Percentiles rank a stretch among this genome's conserved stretches.
These are phyloP conservation scores for Trichacis sp. DNA, from an alignment of 2,888 invertebrate genomes.

Conservation along the genomic window DNA sequence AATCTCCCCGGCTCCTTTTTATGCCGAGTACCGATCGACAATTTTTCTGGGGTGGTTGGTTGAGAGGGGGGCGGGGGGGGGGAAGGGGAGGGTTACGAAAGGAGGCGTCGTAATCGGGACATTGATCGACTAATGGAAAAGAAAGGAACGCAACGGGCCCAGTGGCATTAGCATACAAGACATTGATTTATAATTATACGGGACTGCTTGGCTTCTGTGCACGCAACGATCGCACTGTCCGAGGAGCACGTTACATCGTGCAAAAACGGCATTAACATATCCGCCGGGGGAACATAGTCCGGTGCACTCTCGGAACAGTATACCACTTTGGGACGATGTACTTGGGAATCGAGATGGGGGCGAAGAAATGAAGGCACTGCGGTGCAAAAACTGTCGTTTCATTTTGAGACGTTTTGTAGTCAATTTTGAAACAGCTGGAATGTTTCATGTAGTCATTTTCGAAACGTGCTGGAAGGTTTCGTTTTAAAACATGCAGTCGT, in stretches of 20 bases:
- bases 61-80: too few species aligned
- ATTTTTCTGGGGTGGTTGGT: too few species aligned
- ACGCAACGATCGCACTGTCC: conserved; percentile 51
- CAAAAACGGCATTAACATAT: conserved; percentile 54
- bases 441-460: too few species aligned
- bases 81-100: neutral
- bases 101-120: conserved; percentile 10
- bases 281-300: conserved; percentile 42
- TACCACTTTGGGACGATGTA: conserved; percentile 4
- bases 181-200: conserved; percentile 56
- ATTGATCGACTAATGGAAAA: conserved; percentile 14
- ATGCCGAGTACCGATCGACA: neutral
- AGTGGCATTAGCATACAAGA: conserved; percentile 50
- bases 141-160: conserved; percentile 1
- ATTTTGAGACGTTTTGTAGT: too few species aligned
- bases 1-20: conserved; percentile 44
- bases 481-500: too few species aligned
- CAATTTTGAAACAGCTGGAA: too few species aligned
- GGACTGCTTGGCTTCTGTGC: conserved; percentile 47
- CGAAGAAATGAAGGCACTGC: too few species aligned
- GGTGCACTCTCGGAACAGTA: conserved; percentile 12
- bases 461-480: too few species aligned
- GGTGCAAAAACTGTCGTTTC: too few species aligned
- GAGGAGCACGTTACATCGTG: conserved; percentile 41
- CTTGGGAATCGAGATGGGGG: too few species aligned